Evolutionary conservation across 2,797 vertebrate genomes (phyloP), one percentile per base, ranked within the genome.

Genomic region (Danio jaintianensis): DNA sequence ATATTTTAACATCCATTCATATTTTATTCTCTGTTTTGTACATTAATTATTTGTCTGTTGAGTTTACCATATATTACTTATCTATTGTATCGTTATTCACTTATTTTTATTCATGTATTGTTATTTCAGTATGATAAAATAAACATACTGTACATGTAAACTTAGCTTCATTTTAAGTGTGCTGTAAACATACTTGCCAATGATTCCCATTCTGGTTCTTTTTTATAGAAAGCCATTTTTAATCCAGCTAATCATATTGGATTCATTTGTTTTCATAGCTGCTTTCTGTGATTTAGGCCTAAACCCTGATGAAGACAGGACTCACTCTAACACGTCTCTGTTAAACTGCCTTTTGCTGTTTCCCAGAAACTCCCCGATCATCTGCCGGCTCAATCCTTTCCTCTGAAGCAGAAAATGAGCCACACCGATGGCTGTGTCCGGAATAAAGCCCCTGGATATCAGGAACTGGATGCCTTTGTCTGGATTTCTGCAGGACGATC

Each of bases 271-370:
- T 58, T 22, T 29, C 22, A 38, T 40, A 62, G 47, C 22, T 38
- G 15, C 55, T 66, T 55, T 63, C 59, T 13, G 16, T 16, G 47
- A 69, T 36, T 69, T 38, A 11, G 47, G 66, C 47, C 63, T 18
- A 18, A 40, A 45, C 4, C 7, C 7, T 13, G 7, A 63, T 53
- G 5, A 47, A 45, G 16, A 50, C 6, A 10, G 42, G 5, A 93
- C 94, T 93, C 77, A 95, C 94, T 95, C 94, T 5, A 95, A 89
- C 42, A 99, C 97, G 0, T 99, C 97, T 38, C 96, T 94, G 94
- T 99, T 99, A 93, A 99, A 99, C 78, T 97, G 97, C 87, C 97
- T 96, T 93, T 99, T 99, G 95, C 96, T 98, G 93, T 98, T 99
- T 8, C 98, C 98, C 86, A 99, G 93, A 85, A 98, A 99, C 77